These are phyloP conservation scores for Acomys russatus DNA, from an alignment of 2,797 vertebrate genomes.

Conservation along the genomic window DNA sequence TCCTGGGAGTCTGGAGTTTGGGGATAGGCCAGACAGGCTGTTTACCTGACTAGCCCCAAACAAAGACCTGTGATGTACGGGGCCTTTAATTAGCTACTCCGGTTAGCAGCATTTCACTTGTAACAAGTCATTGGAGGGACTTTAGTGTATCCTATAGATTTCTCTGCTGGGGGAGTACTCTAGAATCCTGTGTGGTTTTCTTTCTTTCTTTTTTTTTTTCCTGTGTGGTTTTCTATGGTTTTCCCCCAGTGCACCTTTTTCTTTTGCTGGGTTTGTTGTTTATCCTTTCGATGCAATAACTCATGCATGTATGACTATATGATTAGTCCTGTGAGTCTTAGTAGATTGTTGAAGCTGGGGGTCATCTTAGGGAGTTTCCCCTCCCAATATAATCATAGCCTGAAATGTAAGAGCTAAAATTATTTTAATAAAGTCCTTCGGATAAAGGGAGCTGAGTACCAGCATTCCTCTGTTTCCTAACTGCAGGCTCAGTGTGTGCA, in stretches of 20 bases:
- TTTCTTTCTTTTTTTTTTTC: no score
- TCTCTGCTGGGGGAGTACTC: neutral
- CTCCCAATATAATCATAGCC: constrained; percentile 4
- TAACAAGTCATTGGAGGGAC: neutral
- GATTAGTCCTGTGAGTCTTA: neutral
- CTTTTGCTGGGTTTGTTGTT: constrained; percentile 48
- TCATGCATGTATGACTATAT: neutral
- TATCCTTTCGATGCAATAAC: neutral
- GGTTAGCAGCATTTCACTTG: constrained; percentile 19
- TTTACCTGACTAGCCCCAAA: neutral
- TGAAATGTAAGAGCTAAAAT: constrained; percentile 31
- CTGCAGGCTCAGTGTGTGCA: neutral
- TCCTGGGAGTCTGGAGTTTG: neutral
- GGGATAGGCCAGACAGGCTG: neutral
- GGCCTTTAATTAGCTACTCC: constrained; percentile 7
- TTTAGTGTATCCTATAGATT: neutral
- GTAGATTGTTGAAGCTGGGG: neutral
- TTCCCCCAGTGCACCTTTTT: constrained; percentile 1
- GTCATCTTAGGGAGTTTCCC: neutral
- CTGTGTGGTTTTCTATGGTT: neutral
- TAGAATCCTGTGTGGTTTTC: neutral
- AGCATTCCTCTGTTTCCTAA: neutral
- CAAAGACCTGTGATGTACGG: constrained; percentile 18
- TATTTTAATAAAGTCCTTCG: neutral
- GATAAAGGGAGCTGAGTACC: neutral